These are phyloP conservation scores for Apodemia mormo DNA, from an alignment of 2,888 invertebrate species.

Conservation along the genomic window DNA sequence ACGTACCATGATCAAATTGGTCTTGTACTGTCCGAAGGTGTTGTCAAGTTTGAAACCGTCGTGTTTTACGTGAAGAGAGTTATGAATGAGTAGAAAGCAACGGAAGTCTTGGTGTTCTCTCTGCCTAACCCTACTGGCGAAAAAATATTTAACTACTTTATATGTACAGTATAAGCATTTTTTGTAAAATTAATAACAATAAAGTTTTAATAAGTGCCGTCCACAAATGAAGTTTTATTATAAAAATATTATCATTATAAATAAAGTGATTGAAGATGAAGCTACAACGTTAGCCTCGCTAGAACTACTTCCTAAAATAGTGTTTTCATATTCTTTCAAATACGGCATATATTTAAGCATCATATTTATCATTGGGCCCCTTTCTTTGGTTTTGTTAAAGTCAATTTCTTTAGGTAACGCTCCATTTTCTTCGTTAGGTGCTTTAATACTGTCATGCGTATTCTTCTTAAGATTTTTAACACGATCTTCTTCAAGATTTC, in stretches of 20 bases:
- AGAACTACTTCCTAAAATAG: slow-evolving; percentile 38
- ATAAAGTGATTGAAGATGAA: not conserved
- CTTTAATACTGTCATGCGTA: not conserved
- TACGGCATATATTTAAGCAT: slow-evolving; percentile 61
- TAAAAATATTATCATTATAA: not conserved
- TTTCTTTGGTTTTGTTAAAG: slow-evolving; percentile 43
- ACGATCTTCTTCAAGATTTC: slow-evolving; percentile 26
- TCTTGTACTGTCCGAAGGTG: too few species aligned
- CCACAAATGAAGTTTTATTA: not conserved
- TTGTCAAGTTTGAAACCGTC: too few species aligned
- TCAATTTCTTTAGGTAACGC: slow-evolving; percentile 29
- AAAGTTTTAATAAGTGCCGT: too few species aligned
- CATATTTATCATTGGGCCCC: slow-evolving; percentile 56
- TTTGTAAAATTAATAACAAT: too few species aligned
- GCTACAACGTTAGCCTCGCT: not conserved
- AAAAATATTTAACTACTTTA: too few species aligned
- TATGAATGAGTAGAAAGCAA: too few species aligned
- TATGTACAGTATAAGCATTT: too few species aligned
- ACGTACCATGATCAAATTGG: too few species aligned
- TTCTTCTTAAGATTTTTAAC: slow-evolving; percentile 14
- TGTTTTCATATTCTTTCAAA: slow-evolving; percentile 54
- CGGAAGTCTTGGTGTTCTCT: too few species aligned
- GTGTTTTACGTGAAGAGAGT: too few species aligned
- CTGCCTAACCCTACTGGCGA: too few species aligned
- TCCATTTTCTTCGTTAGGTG: not conserved